Percentiles rank a stretch among this genome's conserved stretches.
Conservation (phyloP, 2,113 vertebrate species). For the Illadopsis cleaveri region DNA sequence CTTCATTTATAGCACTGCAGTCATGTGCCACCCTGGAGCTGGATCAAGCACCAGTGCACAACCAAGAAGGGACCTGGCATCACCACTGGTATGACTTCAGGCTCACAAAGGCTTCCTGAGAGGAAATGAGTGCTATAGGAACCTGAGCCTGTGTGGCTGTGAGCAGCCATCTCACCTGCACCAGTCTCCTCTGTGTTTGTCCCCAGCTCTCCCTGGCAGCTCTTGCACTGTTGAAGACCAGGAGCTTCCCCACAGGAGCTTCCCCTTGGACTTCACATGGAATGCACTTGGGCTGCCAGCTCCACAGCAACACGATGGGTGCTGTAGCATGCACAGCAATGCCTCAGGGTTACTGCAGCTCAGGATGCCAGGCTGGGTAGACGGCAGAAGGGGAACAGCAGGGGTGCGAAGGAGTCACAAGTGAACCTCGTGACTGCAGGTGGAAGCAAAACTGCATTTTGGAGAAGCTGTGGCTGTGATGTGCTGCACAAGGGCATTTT, state of each 20-base stretch:
- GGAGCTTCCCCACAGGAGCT: background rate
- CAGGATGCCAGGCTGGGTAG: rapidly evolving
- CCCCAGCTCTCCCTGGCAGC: rapidly evolving
- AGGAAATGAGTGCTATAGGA: background rate
- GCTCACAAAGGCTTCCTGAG: background rate
- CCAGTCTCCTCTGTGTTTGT: background rate
- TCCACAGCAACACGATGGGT: rapidly evolving
- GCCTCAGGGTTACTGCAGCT: background rate
- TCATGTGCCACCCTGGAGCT: background rate
- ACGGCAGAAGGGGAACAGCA: rapidly evolving
- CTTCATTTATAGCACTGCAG: background rate
- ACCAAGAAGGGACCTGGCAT: background rate
- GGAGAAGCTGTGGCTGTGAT: rapidly evolving
- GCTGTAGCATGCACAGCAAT: rapidly evolving
- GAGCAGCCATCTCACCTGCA: rapidly evolving
- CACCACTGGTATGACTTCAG: background rate
- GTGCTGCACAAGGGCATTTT: background rate
- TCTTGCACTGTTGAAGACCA: background rate
- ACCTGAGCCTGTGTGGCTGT: background rate
- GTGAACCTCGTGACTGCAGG: rapidly evolving
- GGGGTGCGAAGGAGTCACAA: rapidly evolving
- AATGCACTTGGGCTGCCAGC: rapidly evolving
- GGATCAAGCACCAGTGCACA: background rate
- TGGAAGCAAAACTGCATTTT: rapidly evolving
- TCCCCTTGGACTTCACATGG: rapidly evolving